A percentile compares a stretch with the other conserved stretches of the same genome.
Evolutionary conservation across 2,888 invertebrate species (phyloP).

Genomic region (Sesia apiformis): DNA sequence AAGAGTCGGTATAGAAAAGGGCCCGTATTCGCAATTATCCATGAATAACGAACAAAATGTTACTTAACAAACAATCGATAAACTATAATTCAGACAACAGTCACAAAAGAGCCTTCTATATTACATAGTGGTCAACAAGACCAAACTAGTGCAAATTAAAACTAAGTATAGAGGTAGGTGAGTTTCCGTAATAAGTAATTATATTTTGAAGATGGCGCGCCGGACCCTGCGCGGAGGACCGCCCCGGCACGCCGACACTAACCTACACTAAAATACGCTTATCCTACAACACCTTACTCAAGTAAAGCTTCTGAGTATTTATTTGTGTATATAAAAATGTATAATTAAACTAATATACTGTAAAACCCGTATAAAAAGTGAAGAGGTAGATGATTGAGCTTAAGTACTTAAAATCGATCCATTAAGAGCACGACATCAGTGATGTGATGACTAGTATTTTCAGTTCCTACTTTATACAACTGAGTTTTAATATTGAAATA

Average conservation of each 20-base stretch:
- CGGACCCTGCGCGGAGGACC: conserved; percentile 66
- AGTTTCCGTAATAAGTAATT: conserved; percentile 57
- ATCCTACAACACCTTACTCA: conserved; percentile 64
- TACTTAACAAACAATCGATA: conserved; percentile 60
- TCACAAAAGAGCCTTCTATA: conserved; percentile 51
- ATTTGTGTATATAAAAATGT: conserved; percentile 71
- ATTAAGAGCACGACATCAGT: conserved; percentile 49
- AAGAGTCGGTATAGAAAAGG: conserved; percentile 55
- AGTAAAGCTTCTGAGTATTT: conserved; percentile 75
- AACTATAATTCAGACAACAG: conserved; percentile 68
- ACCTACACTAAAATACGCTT: conserved; percentile 41
- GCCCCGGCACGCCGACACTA: conserved; percentile 53
- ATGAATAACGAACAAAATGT: conserved; percentile 48
- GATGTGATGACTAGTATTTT: conserved; percentile 19
- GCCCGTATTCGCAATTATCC: conserved; percentile 25
- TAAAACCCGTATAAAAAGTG: conserved; percentile 73
- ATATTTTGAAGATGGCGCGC: conserved; percentile 40
- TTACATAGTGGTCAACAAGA: conserved; percentile 57
- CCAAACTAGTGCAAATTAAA: conserved; percentile 55
- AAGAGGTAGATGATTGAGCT: conserved; percentile 73
- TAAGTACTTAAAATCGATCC: conserved; percentile 70
- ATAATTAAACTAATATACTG: conserved; percentile 72
- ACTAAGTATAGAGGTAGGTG: conserved; percentile 72
- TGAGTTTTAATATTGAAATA: too few species aligned
- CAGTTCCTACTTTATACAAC: background rate